These are phyloP conservation scores for Emydura subglobosa DNA, from an alignment of 2,113 vertebrate genomes.

Conservation along the genomic window DNA sequence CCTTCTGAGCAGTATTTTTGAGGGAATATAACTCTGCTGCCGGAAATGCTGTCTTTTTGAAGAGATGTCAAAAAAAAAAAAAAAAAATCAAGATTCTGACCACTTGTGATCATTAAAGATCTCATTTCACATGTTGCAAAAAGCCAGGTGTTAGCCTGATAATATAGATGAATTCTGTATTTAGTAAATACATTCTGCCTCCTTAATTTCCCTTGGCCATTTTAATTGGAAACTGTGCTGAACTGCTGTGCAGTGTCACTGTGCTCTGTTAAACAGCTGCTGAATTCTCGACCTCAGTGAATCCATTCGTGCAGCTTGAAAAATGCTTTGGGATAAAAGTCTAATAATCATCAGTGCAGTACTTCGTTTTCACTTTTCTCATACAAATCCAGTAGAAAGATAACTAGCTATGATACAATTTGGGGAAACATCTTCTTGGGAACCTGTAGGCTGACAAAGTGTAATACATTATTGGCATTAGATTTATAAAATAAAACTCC, in stretches of 20 bases:
- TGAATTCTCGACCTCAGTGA: not conserved
- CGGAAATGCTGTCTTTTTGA: not conserved
- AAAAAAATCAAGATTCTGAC: not conserved
- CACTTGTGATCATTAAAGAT: not conserved
- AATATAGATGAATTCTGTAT: not conserved
- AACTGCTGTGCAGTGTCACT: not conserved
- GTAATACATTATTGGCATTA: not conserved
- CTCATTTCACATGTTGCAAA: not conserved
- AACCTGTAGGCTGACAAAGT: not conserved
- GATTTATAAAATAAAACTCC: not conserved
- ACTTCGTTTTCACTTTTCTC: not conserved
- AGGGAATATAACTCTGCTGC: not conserved
- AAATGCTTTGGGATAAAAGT: not conserved
- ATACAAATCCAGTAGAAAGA: not conserved
- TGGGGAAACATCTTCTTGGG: accelerated
- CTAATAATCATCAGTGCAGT: not conserved
- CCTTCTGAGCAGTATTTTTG: not conserved
- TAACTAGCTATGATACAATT: not conserved
- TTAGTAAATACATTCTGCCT: not conserved
- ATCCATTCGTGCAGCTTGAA: not conserved
- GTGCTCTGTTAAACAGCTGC: not conserved
- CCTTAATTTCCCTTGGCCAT: not conserved
- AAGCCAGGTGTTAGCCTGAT: not conserved
- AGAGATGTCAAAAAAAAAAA: not conserved
- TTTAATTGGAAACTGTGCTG: not conserved